Evolutionary conservation across 2,113 vertebrate species (phyloP).

Genomic region (Chaetops frenatus): DNA sequence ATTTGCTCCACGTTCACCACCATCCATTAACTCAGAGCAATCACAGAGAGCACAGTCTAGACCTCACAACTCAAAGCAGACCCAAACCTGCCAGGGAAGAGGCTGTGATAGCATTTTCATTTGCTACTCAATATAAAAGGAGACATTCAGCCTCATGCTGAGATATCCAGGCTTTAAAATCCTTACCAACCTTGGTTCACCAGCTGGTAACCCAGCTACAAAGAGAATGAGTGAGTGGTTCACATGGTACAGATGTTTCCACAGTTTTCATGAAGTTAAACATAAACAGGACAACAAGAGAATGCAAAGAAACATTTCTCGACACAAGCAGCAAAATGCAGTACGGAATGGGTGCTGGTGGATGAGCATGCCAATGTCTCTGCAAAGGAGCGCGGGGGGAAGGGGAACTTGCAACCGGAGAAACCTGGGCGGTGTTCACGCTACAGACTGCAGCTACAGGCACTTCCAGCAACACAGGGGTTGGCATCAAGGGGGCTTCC

Average conservation of each 20-base stretch:
- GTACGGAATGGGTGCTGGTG: not conserved
- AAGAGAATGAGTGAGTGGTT: not conserved
- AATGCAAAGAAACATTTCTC: not conserved
- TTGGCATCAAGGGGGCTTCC: not conserved
- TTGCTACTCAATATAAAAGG: not conserved
- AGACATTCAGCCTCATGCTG: not conserved
- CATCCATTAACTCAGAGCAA: not conserved
- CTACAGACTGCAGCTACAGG: not conserved
- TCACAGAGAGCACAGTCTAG: not conserved
- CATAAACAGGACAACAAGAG: not conserved
- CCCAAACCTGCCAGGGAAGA: not conserved
- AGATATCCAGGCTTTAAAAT: not conserved
- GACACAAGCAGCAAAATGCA: conserved; percentile 7
- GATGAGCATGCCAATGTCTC: conserved; percentile 19
- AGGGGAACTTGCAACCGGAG: not conserved
- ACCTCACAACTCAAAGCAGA: not conserved
- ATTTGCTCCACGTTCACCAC: not conserved
- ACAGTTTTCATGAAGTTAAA: not conserved
- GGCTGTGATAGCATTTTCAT: not conserved
- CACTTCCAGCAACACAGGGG: not conserved
- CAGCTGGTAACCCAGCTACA: not conserved
- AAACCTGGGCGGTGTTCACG: not conserved
- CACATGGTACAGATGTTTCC: not conserved
- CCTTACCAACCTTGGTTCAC: not conserved
- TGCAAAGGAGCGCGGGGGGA: not conserved